A percentile compares a stretch with the other conserved stretches of the same genome.
Conservation (phyloP, 2,113 vertebrate genomes). For the Neolamprologus caudopunctatus region DNA sequence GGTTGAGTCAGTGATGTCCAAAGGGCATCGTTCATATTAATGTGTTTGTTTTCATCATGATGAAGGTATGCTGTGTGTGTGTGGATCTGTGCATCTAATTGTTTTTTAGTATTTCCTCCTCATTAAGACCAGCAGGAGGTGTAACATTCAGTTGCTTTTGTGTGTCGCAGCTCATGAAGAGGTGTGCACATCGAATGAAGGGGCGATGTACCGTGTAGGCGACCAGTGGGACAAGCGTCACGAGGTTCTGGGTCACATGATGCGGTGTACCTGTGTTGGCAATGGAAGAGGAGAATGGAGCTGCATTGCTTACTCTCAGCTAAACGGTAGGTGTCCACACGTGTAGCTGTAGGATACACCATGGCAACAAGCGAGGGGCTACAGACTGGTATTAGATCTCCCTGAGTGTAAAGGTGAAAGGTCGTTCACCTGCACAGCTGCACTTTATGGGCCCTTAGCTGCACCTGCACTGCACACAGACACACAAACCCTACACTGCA, state of each 20-base stretch:
- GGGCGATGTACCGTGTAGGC: conserved; percentile 89
- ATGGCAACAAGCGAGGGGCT: background rate
- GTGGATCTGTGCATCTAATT: background rate
- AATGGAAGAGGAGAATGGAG: conserved; percentile 96
- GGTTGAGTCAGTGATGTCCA: background rate
- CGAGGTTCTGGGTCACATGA: conserved; percentile 90
- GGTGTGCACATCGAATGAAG: conserved; percentile 86
- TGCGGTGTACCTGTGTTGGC: conserved; percentile 89
- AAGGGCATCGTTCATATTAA: background rate
- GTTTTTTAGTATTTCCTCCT: fast-evolving
- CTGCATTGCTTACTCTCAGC: conserved; percentile 88
- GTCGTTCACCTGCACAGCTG: conserved; percentile 28
- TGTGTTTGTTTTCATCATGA: background rate
- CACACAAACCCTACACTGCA: background rate
- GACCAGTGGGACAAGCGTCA: conserved; percentile 97
- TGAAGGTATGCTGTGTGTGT: background rate
- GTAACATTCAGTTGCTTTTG: background rate
- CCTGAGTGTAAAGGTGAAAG: conserved; percentile 54
- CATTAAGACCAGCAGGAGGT: background rate
- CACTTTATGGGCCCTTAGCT: background rate
- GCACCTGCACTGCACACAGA: background rate
- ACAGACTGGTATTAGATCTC: background rate
- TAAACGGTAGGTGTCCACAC: conserved; percentile 58
- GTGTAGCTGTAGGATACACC: background rate
- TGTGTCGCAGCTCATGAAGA: conserved; percentile 83